These are phyloP conservation scores for Palloptera scutellata DNA, from an alignment of 2,888 invertebrate species.

Conservation along the genomic window DNA sequence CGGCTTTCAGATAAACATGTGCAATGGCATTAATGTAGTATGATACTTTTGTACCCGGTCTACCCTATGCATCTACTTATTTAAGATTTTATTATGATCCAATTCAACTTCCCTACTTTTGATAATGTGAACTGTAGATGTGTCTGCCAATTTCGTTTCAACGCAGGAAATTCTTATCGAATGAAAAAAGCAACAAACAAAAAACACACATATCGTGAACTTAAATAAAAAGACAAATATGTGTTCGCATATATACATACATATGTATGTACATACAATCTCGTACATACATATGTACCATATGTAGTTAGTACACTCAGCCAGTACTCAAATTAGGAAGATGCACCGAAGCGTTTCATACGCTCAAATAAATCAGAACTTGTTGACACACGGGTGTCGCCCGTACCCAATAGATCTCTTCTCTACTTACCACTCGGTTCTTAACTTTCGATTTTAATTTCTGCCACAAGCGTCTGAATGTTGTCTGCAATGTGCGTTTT, in stretches of 20 bases:
- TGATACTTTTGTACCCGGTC: too few relatives aligned
- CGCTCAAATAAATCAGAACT: slow-evolving; percentile 62
- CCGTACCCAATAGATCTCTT: slow-evolving; percentile 42
- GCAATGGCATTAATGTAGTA: too few relatives aligned
- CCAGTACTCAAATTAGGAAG: slow-evolving; percentile 61
- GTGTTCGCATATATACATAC: slow-evolving; percentile 13
- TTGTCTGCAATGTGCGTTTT: too few relatives aligned
- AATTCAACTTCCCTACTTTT: too few relatives aligned
- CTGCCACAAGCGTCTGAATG: too few relatives aligned
- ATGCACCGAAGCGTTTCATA: slow-evolving; percentile 63
- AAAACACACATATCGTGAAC: slow-evolving; percentile 23
- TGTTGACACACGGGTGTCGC: slow-evolving; percentile 59
- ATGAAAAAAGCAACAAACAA: slow-evolving; percentile 28
- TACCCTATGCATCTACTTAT: too few relatives aligned
- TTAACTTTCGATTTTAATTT: not conserved
- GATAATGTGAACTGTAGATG: too few relatives aligned
- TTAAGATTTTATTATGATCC: too few relatives aligned
- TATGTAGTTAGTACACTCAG: not conserved
- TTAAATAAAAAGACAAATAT: too few relatives aligned
- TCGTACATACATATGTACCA: not conserved
- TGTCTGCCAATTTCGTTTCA: not conserved
- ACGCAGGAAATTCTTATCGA: not conserved
- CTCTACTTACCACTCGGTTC: slow-evolving; percentile 4
- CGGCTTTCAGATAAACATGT: too few relatives aligned
- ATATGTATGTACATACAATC: slow-evolving; percentile 3